Base-by-base conservation (phyloP, 2,888 invertebrate species). In the Agonum fuliginosum region DNA sequence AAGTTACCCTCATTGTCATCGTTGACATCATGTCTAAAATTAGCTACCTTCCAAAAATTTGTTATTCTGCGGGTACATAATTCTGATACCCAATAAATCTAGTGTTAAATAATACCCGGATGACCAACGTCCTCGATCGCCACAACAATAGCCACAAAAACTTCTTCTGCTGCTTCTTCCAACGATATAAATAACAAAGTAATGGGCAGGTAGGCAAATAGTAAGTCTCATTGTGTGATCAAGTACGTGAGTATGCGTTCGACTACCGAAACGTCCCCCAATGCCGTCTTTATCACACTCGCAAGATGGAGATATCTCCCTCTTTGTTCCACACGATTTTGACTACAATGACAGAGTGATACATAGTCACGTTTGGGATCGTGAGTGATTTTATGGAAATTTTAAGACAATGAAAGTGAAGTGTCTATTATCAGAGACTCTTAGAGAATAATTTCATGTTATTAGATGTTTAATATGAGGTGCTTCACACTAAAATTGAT, bases 141-240 rank as follows among this genome's bases (percentile, higher is more conserved):
- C 46, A 46, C 17, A 12, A 46, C 46, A 46, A 46, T 46, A 46
- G 46, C 46, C 46, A 46, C 46, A 46, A 46, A 46, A 46, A 46
- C 46, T 46, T 14, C 10, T 37, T 17, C 46, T n/a, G 37, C 37
- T 10, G 37, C 37, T n/a, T 4, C n/a, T n/a, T 30, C 30, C 30
- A 30, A 4, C 46, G 46, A 46, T 46, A 46, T 46, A 46, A 46
- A 46, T 46, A 46, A 46, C 46, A 46, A 46, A 46, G 58, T 73
- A 73, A 73, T 73, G 54, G 73, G 58, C 54, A 73, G 73, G 73
- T 58, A 73, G 54, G 58, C 73, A 73, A 73, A 54, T 73, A 73
- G 70, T 70, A 20, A 70, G 41, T 58, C 73, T 58, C 48, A 73
- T 73, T 73, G 73, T 73, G 58, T 73, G 73, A 73, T 54, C 54